These are phyloP conservation scores for Baronia brevicornis DNA, from an alignment of 2,888 invertebrate genomes.

Conservation along the genomic window DNA sequence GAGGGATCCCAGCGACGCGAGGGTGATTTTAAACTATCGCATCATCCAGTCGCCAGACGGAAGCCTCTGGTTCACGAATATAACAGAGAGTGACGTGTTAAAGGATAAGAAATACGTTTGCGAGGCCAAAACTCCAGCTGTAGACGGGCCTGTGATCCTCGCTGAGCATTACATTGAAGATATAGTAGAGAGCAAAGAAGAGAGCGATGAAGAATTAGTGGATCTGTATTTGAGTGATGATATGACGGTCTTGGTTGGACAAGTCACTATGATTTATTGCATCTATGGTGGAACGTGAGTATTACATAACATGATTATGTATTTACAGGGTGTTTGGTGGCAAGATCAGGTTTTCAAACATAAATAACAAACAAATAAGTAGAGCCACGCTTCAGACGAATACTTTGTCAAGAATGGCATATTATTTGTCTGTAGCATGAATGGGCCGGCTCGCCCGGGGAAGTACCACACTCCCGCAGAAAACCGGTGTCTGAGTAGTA, in stretches of 20 bases:
- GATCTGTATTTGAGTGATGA: conserved; percentile 46
- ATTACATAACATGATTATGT: neutral
- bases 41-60: conserved; percentile 45
- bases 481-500: no score
- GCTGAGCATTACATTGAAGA: conserved; percentile 43
- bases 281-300: conserved; percentile 63
- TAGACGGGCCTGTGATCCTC: conserved; percentile 31
- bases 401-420: no score
- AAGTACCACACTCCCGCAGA: no score
- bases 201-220: conserved; percentile 34
- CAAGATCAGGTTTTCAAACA: no score
- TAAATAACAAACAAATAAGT: no score
- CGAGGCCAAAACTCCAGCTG: conserved; percentile 38
- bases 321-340: no score
- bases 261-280: conserved; percentile 48
- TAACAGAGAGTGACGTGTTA: conserved; percentile 36
- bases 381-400: no score
- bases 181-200: conserved; percentile 28
- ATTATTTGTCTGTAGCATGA: no score
- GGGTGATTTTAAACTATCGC: conserved; percentile 30
- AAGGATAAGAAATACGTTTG: conserved; percentile 43
- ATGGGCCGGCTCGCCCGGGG: no score
- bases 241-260: conserved; percentile 36
- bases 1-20: conserved; percentile 26
- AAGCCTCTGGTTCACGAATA: conserved; percentile 45